Base-by-base conservation (phyloP, 2,113 vertebrate species). In the Bostrychus sinensis region DNA sequence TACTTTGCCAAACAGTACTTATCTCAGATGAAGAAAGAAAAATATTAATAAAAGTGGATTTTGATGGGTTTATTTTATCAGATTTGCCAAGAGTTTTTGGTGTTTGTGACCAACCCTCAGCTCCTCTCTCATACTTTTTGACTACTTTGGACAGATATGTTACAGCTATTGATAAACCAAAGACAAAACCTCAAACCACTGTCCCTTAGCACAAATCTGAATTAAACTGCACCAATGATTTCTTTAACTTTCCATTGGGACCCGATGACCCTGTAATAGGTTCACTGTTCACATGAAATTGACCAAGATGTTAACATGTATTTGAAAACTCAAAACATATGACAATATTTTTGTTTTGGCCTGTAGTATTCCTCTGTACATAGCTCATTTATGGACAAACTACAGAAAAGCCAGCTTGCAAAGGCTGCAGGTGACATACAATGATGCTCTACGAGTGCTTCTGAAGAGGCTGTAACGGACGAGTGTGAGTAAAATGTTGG, bases 181-280 rank as follows among this genome's bases (percentile, higher is more conserved):
- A 45, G 54, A 63, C 48, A 56, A 67, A 66, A 76, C 30, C 16
- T 14, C 20, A 28, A 65, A 65, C 1, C 14, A 19, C 39, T 59
- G 56, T 64, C 42, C 57, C 43, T 42, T 43, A 20, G 39, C 23
- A 3, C 60, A 58, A 39, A 37, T 38, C 61, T 34, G 55, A 39
- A 38, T 55, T 56, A 25, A 75, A 75, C 56, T 56, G 41, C 45
- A 61, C 28, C 43, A 38, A n/a, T n/a, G 56, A 56, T 41, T 63
- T 22, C 36, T 37, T 57, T 28, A 22, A 57, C 51, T 78, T 82
- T 53, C 57, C 39, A 70, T 73, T 68, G 26, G 25, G 32, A 28
- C 56, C 32, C 12, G 28, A 45, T 14, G 4, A 68, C 17, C 39
- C 12, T 32, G 19, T 28, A 20, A 51, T 62, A 54, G 38, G 50